Evolutionary conservation across 1,140 invertebrate species (phyloP), one percentile per base, ranked within the genome.

Genomic region (Anastrepha obliqua): DNA sequence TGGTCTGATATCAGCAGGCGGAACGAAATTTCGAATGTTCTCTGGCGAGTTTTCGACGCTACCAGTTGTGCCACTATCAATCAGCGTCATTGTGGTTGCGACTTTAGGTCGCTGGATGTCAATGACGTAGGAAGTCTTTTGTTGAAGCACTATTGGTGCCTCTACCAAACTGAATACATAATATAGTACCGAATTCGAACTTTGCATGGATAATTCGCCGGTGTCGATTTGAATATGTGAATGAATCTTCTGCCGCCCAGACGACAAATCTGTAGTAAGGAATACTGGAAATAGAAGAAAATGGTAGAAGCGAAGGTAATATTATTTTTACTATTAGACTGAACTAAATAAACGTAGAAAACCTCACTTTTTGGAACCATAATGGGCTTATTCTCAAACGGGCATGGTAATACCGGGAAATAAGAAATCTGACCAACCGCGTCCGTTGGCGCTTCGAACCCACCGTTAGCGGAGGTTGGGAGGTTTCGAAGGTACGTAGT

Each of bases 141-240:
- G 92, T 70, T 90, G 90, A 20, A 93, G 70, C 51, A 90, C 91
- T 65, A 93, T 91, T 47, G 91, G 91, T 17, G 90, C 67, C 67
- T 93, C 93, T 2, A 89, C 70, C 62, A 93, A 62, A 65, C 93
- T 93, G 58, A 92, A 91, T 7, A 93, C 90, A 67, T 92, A 93
- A 42, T 89, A 93, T 29, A 90, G 89, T n/a, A 90, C 91, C 29
- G 90, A 90, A 67, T 90, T 91, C 85, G 89, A 90, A 65, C 91
- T 89, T 20, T 93, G 91, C 7, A 88, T 90, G 0, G 92, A 89
- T 8, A 93, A 64, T 60, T 93, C 92, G 2, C 93, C 93, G 70
- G 92, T 90, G 86, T 92, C 91, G 51, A 93, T 91, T 88, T 93
- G 90, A 70, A 93, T 92, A 42, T 90, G 90, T 11, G 91, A 87